A percentile compares a stretch with the other conserved stretches of the same genome.
These are phyloP conservation scores for Griposia aprilina DNA, from an alignment of 2,888 invertebrate genomes.

Conservation along the genomic window DNA sequence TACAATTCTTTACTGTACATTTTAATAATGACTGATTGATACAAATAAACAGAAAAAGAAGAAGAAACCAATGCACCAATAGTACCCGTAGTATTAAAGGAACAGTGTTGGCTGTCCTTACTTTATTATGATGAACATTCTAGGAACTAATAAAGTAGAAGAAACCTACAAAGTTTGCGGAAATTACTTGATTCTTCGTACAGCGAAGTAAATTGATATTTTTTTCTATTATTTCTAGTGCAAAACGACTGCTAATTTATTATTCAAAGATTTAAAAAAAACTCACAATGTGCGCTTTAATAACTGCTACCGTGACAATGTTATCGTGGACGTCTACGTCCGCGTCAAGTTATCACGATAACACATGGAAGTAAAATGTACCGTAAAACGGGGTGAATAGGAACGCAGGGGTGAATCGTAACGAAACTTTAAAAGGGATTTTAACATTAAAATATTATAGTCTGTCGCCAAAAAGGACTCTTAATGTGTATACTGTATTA, in stretches of 20 bases:
- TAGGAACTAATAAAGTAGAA: slow-evolving; percentile 16
- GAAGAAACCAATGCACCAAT: neutral
- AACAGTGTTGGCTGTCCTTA: neutral
- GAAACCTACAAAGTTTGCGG: slow-evolving; percentile 26
- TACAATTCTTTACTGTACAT: too few relatives aligned
- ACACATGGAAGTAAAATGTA: too few relatives aligned
- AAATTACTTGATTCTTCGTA: slow-evolving; percentile 26
- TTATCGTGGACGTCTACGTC: too few relatives aligned
- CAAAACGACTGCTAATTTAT: neutral
- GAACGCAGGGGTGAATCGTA: too few relatives aligned
- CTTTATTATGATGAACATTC: slow-evolving; percentile 15
- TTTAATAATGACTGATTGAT: neutral
- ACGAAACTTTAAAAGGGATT: too few relatives aligned
- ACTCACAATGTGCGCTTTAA: too few relatives aligned
- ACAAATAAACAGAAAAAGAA: neutral
- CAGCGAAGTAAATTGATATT: neutral
- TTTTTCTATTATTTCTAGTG: neutral
- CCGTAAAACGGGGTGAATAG: too few relatives aligned
- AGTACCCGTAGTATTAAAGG: neutral
- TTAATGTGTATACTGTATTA: too few relatives aligned
- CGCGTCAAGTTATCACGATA: too few relatives aligned
- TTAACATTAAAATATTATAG: too few relatives aligned
- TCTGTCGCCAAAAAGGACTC: too few relatives aligned
- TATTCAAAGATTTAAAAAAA: neutral
- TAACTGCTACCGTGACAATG: too few relatives aligned